Percentiles rank a stretch among this genome's conserved stretches.
Evolutionary conservation across 2,888 invertebrate species (phyloP).

Genomic region (Zygaena filipendulae): DNA sequence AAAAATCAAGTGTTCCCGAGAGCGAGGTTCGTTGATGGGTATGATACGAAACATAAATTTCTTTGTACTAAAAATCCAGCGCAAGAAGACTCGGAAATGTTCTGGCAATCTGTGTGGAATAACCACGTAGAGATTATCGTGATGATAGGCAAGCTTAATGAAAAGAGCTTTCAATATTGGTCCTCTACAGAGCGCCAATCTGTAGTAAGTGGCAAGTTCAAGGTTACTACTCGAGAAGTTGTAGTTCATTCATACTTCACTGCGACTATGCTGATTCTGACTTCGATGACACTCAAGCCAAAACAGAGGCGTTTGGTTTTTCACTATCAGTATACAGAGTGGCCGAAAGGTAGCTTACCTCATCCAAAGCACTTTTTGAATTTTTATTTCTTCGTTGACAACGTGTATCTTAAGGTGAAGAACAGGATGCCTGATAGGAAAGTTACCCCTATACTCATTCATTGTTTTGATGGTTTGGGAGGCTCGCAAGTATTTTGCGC

Average conservation of each 20-base stretch:
- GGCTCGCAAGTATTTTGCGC: constrained; percentile 8
- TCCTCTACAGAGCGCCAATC: constrained; percentile 2
- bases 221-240: constrained; percentile 1
- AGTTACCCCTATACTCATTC: constrained; percentile 5
- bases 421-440: constrained; percentile 7
- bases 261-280: constrained; percentile 1
- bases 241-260: constrained; percentile 1
- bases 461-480: constrained; percentile 7
- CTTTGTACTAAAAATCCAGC: constrained; percentile 5
- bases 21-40: constrained; percentile 3
- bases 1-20: constrained; percentile 3
- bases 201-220: constrained; percentile 5
- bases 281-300: constrained; percentile 1
- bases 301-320: constrained; percentile 1
- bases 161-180: constrained; percentile 6
- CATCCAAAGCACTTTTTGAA: constrained; percentile 6
- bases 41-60: constrained; percentile 6
- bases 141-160: constrained; percentile 5
- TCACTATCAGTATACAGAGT: constrained; percentile 10
- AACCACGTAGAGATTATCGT: constrained; percentile 2
- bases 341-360: constrained; percentile 10
- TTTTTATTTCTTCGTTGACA: constrained; percentile 5
- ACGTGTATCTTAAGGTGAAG: constrained; percentile 4
- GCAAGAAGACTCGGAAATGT: constrained; percentile 4
- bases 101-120: constrained; percentile 5